Base-by-base conservation (phyloP, 2,797 vertebrate genomes). In the Tadarida brasiliensis region DNA sequence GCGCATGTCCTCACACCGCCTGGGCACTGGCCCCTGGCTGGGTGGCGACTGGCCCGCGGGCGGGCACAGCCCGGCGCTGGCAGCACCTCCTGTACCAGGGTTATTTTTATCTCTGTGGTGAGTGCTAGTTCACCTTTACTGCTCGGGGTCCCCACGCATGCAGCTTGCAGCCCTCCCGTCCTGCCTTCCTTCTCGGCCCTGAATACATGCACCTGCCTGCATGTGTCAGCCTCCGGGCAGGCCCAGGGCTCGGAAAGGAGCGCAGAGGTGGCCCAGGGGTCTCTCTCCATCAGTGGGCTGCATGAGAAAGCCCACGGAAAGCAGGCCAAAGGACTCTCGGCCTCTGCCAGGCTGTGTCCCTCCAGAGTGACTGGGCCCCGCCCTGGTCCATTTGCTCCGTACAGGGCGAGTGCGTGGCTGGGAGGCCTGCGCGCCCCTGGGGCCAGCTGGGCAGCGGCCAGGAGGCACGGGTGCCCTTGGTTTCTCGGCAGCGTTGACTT, bases 401-500 rank as follows among this genome's bases (percentile, higher is more conserved):
- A 70, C 22, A 39, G 92, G 96, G 70, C 35, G 47, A 94, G 49
- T 59, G 87, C 19, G 28, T 54, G 0, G 0, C 6, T 0, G 7
- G 35, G 39, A n/a, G 11, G 87, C 63, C 63, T 81, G 84, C 44
- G 80, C 20, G n/a, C 51, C 73, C 80, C 51, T 20, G 7, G 0
- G 10, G 90, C 96, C 96, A 95, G 87, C 91, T 97, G 95, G 78
- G 93, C 22, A 22, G 81, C 39, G n/a, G 88, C 96, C 96, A 47
- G 89, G 94, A 63, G 77, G 90, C 90, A 97, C 94, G 71, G 95
- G 84, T 20, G 76, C 94, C 96, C 96, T 98, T 98, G 98, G 97
- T 97, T 97, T 97, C 96, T 97, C 47, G 24, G 94, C 35, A 96
- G 96, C 30, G 67, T 85, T 94, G 94, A 98, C 97, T 98, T 98